Base-by-base conservation (phyloP, 2,113 vertebrate genomes). In the Hemibagrus wyckioides region DNA sequence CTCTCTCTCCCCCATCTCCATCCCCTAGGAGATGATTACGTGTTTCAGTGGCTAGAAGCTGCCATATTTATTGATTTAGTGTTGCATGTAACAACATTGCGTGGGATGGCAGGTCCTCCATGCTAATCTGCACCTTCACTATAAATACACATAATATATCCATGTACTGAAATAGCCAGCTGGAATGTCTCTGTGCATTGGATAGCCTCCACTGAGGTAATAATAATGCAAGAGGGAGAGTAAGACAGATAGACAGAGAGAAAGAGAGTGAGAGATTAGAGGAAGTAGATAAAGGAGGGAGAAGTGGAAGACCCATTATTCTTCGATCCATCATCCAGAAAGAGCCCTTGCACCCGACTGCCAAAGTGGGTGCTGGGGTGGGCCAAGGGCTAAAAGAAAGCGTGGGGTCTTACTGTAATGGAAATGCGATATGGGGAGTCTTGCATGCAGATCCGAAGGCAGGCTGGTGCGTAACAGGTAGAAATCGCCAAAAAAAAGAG, bases 141-240 rank as follows among this genome's bases (percentile, higher is more conserved):
- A 85, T 90, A 92, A 91, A 91, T 87, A 83, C 86, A 88, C 89
- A 89, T 90, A 90, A 89, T 90, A 89, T 86, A 87, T 86, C 88
- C 88, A 89, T 91, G 91, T 90, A 90, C 87, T 87, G 80, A 88
- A 90, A 90, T 85, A 89, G 88, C 85, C 84, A 80, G 52, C 89
- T 89, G 91, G 90, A 92, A 89, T 90, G 88, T 86, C 88, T 90
- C 85, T 90, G 90, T 90, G 82, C 63, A 73, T 80, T 92, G 91
- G 91, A 88, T 61, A n/a, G 17, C 65, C 39, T 88, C 90, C 90
- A 91, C 41, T 83, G 83, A 85, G 82, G 81, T 88, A 80, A 80
- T 36, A 80, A 88, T 79, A 88, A 80, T 86, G 71, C 86, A 86
- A 76, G 80, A 71, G 54, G 57, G 65, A 61, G 25, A 69, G 77